Evolutionary conservation across 2,797 vertebrate genomes (phyloP), one percentile per base, ranked within the genome.

Genomic region (Picus viridis): DNA sequence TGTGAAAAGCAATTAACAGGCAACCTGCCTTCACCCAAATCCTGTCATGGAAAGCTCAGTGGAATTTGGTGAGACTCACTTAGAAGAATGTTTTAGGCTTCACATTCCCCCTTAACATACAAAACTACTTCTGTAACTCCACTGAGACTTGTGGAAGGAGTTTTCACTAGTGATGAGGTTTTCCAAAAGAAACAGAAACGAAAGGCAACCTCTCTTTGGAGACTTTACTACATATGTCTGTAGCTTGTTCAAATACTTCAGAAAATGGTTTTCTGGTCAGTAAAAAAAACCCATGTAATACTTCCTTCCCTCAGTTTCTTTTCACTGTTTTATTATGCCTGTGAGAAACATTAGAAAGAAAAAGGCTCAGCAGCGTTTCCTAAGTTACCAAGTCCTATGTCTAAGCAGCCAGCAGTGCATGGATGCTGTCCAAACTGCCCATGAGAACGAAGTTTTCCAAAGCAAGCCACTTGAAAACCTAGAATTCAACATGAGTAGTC

Each of bases 321-420:
- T 62, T 91, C 83, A 86, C 56, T 83, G 64, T 63, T 88, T 91
- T 81, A 64, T 70, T 74, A 72, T 24, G 27, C 53, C 81, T 95
- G 26, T 2, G 71, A 89, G 96, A 96, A 94, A 83, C 78, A 92
- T 59, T 14, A 85, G 73, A 83, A 75, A 89, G 45, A 88, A 84
- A 56, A 86, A 92, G 75, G 36, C 51, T 96, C 73, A 83, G 73
- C 29, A 87, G 47, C 57, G 97, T 98, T 95, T 97, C 97, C 97
- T 92, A 98, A 97, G 97, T 97, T 97, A 98, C 97, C 10, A 57
- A 94, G 85, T 89, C 88, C 94, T 83, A 73, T 67, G 89, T 63
- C 90, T 94, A 95, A 97, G 95, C 89, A 92, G 96, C 80, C 98
- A 98, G 97, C 96, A 98, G 96, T 97, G 94, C 96, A 61, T 3